phyloP scores from a whole-genome alignment of 2,113 vertebrate genomes.

The Uria lomvia region DNA sequence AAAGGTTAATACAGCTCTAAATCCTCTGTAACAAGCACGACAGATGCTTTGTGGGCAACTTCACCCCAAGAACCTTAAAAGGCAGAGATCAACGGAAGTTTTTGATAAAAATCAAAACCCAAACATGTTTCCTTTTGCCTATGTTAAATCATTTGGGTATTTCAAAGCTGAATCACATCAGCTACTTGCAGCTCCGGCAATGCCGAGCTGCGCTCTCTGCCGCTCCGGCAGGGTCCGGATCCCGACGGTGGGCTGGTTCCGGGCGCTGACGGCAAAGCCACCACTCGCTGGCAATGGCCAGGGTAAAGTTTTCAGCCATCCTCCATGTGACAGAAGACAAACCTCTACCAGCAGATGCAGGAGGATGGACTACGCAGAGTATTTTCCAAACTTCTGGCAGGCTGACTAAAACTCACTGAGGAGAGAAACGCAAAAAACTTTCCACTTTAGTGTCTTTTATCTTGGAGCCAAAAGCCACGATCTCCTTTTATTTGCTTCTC shows the following conservation, averaged over 20 bases:
- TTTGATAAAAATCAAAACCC: constrained; percentile 12
- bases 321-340: not conserved
- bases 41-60: not conserved
- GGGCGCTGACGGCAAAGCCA: not conserved
- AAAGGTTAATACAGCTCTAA: constrained; percentile 32
- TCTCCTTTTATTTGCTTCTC: not conserved
- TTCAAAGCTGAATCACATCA: not conserved
- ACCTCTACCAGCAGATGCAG: not conserved
- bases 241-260: not conserved
- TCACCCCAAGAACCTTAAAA: constrained; percentile 27
- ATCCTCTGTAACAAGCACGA: not conserved
- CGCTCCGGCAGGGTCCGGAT: not conserved
- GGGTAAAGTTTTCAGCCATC: rapidly evolving
- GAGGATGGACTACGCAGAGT: rapidly evolving
- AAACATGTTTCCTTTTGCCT: not conserved
- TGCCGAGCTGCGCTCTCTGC: rapidly evolving
- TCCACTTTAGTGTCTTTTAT: not conserved
- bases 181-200: not conserved
- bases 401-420: not conserved
- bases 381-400: not conserved
- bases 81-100: not conserved
- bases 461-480: not conserved
- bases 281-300: rapidly evolving
- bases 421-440: not conserved
- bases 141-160: not conserved